Base-by-base conservation (phyloP, 2,888 invertebrate genomes). In the Autographa gamma region DNA sequence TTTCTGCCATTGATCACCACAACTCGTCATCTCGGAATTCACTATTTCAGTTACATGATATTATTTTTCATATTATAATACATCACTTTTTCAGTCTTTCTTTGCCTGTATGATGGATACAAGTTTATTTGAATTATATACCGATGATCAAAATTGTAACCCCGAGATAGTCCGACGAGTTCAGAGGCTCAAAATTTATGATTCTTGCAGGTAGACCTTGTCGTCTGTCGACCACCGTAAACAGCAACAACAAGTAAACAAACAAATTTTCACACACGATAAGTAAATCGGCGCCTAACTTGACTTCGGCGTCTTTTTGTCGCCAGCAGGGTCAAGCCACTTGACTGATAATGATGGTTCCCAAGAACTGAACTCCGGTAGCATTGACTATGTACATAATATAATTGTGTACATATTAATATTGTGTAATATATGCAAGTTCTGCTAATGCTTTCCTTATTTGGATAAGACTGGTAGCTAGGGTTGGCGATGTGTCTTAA, bases 301-400 rank as follows among this genome's bases (percentile, higher is more conserved):
- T 66, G 63, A 43, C 41, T 61, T 69, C 16, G 72, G 68, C 76
- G 76, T 62, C 74, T 69, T 69, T 74, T 71, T 41, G 76, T 63
- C 82, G 74, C 72, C 69, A 56, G 60, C 43, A 66, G 82, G 74
- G 81, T 77, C 79, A 78, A 81, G 41, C 85, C 88, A 89, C 89
- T 89, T 89, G 88, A 90, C 89, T 86, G 90, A 90, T 90, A 89
- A 80, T 69, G 64, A 76, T 74, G 72, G 83, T 90, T 90, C 89
- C 85, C 91, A 90, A 86, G 87, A 79, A 80, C 71, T 72, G 63
- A 77, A 76, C 71, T 67, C 74, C 85, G 66, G 79, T 80, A 79
- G 85, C 80, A 73, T 68, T 25, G 43, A 68, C 56, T 56, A 19
- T 65, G 60, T 71, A 77, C 18, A 54, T 58, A 56, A 13, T 73